Base-by-base conservation (phyloP, 1,140 invertebrate genomes). In the Nebria ingens region DNA sequence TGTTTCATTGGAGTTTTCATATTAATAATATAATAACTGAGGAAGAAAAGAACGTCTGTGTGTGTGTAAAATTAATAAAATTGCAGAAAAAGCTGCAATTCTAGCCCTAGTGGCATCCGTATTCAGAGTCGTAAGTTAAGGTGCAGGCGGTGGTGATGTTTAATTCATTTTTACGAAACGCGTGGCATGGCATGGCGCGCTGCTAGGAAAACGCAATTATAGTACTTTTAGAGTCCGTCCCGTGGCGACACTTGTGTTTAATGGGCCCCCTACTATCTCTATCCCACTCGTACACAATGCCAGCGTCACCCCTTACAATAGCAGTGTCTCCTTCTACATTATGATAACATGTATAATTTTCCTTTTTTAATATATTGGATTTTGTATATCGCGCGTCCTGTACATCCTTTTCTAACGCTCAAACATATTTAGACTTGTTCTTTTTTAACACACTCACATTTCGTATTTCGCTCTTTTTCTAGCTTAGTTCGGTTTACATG, bases 181-280 rank as follows among this genome's bases (percentile, higher is more conserved):
- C n/a, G n/a, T n/a, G n/a, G n/a, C n/a, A n/a, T n/a, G n/a, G n/a
- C n/a, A n/a, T n/a, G n/a, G n/a, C n/a, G n/a, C 23, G 11, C n/a
- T n/a, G 52, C 40, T 53, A 53, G 55, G 51, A 56, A 56, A 61
- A 63, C 61, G 63, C 66, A 67, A 67, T 67, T 66, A 67, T 67
- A 66, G 64, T 65, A 66, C 59, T 67, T 59, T 53, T 58, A 56
- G 65, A 66, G 65, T 66, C 61, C 63, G 60, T 62, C 66, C 66
- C 66, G 58, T 61, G 62, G 64, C 63, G 66, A 66, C 66, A 67
- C 66, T 67, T 67, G 66, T 62, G 59, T 61, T 60, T 62, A 67
- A 67, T 67, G 60, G 62, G 62, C 58, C 56, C 38, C 55, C 17
- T 11, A n/a, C 19, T 19, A 21, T 34, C 19, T 51, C 15, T 19